Conservation (phyloP, 2,797 vertebrate species). For the Eulemur rubriventer region DNA sequence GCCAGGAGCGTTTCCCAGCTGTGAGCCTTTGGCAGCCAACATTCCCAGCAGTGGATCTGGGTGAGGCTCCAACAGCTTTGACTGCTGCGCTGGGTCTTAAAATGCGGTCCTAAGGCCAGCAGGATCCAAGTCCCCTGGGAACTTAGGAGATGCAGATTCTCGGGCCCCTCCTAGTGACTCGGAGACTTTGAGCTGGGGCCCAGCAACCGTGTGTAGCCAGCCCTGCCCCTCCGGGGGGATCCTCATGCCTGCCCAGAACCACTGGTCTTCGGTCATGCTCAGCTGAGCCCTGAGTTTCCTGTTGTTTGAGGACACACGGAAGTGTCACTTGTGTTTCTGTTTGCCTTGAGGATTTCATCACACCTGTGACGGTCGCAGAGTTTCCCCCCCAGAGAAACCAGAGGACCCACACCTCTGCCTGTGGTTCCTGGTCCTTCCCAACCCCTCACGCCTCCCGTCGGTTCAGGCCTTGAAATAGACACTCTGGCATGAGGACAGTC, state of each 20-base stretch:
- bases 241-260: background rate
- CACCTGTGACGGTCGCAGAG: background rate
- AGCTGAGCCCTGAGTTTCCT: fast-evolving
- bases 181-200: background rate
- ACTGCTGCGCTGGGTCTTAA: background rate
- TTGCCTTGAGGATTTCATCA: background rate
- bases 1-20: background rate
- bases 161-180: background rate
- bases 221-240: no score
- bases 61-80: no score
- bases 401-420: background rate
- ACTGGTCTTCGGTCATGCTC: fast-evolving
- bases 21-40: background rate
- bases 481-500: background rate
- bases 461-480: background rate
- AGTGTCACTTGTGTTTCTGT: background rate
- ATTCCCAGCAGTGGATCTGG: background rate
- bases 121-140: background rate
- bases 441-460: fast-evolving
- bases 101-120: background rate
- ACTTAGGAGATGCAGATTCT: background rate
- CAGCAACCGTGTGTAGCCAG: background rate
- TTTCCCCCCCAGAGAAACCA: background rate
- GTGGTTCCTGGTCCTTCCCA: background rate
- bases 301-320: fast-evolving